Evolutionary conservation across 2,797 vertebrate genomes (phyloP), one percentile per base, ranked within the genome.

Genomic region (Fistularia tabacaria): DNA sequence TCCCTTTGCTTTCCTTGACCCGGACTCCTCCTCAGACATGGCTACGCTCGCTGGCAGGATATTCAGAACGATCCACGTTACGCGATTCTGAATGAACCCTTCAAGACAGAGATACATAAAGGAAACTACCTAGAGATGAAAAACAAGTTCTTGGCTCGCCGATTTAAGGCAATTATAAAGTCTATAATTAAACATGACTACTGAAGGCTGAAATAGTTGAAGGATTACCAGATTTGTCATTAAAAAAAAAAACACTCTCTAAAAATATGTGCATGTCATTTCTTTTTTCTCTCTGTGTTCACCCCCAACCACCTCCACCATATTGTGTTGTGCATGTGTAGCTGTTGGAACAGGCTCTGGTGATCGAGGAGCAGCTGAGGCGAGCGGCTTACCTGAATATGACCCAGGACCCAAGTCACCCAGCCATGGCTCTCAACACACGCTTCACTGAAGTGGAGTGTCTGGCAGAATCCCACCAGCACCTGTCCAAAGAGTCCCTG

Each of bases 111-210:
- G 91, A 90, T 97, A 60, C 93, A 98, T 73, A 99, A 98, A 70
- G 95, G 97, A 38, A 99, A 99, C 91, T 99, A 97, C 81, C 84
- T 99, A 1, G 97, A 99, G 88, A 98, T 99, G 95, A 99, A 99
- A 85, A 99, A 99, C 88, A 99, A 99, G 83, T 99, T 99, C 85
- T 90, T 99, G 57, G 97, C 96, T 11, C 92, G 96, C 6, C 91
- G 96, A 56, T 98, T 99, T 83, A 99, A 99, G 94, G 97, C 72
- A 72, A 71, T 38, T 50, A 1, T 84, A 12, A 12, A 14, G 14
- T 57, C 40, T 66, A 11, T 46, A 36, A 52, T 49, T 46, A 59
- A 50, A 63, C 54, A 25, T 25, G 25, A 25, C 25, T 5, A 36
- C 14, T 25, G 10, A 14, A 36, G 12, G 41, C 44, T 65, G 51